Evolutionary conservation across 92 coral and sea anemone species (phyloP).

Genomic region (Phenganax marumi): DNA sequence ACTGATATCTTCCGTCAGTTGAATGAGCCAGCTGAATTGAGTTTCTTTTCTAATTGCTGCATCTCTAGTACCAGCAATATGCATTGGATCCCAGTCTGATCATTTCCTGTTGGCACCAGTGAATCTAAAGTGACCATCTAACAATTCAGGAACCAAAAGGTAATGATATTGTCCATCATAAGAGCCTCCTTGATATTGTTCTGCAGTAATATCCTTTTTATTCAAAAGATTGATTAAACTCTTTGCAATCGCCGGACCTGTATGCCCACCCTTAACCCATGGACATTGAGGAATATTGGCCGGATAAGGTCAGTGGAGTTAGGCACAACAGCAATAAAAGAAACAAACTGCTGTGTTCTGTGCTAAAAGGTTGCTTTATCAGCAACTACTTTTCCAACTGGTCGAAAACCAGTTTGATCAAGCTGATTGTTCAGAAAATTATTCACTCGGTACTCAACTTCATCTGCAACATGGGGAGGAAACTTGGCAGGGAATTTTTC

Average conservation of each 20-base stretch:
- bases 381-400: constrained; percentile 8
- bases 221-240: constrained; percentile 1
- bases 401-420: constrained; percentile 29
- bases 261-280: constrained; percentile 15
- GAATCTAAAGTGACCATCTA: constrained; percentile 13
- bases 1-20: neutral
- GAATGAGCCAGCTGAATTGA: neutral
- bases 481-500: constrained; percentile 10
- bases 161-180: constrained; percentile 13
- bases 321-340: constrained; percentile 21
- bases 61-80: constrained; percentile 15
- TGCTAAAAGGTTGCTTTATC: constrained; percentile 2
- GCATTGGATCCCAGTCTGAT: constrained; percentile 15
- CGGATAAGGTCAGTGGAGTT: constrained; percentile 13
- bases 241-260: neutral
- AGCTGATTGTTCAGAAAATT: constrained; percentile 19
- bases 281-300: constrained; percentile 11
- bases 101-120: constrained; percentile 12
- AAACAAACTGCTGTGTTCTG: constrained; percentile 21
- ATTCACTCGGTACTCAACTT: constrained; percentile 8
- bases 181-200: constrained; percentile 18
- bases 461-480: neutral
- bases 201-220: constrained; percentile 8
- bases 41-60: constrained; percentile 7
- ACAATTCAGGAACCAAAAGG: constrained; percentile 16